Conservation (phyloP, 2,113 vertebrate genomes). For the Sphyrna mokarran region DNA sequence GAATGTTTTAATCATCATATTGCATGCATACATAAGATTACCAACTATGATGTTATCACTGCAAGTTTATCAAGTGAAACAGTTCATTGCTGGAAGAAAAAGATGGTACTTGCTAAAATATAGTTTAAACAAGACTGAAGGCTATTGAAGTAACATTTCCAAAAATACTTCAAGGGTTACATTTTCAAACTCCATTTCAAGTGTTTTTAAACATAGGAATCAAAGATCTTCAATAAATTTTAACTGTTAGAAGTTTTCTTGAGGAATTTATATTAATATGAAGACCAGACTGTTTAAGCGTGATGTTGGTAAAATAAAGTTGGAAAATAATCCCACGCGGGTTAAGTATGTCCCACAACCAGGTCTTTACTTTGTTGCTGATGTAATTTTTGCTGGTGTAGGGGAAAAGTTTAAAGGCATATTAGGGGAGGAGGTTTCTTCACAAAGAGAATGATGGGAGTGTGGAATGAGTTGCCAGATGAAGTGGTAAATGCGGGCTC, state of each 20-base stretch:
- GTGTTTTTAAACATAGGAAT: background rate
- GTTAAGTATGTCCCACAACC: background rate
- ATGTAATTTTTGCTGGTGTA: background rate
- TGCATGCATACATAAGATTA: background rate
- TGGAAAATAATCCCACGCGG: background rate
- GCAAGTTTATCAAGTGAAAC: background rate
- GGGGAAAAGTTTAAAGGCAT: too few species aligned
- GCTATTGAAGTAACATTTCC: background rate
- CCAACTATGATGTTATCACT: background rate
- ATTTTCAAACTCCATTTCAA: background rate
- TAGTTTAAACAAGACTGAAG: background rate
- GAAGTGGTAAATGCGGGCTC: too few species aligned
- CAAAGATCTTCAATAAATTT: background rate
- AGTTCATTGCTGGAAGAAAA: background rate
- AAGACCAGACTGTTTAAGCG: background rate
- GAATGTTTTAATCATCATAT: background rate
- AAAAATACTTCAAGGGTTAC: background rate
- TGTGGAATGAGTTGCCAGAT: too few species aligned
- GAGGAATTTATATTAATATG: background rate
- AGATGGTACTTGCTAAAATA: background rate
- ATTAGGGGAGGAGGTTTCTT: too few species aligned
- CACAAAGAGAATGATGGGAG: too few species aligned
- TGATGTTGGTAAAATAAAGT: background rate
- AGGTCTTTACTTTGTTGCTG: background rate
- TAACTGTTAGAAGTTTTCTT: background rate